These are phyloP conservation scores for Megalurothrips usitatus DNA, from an alignment of 2,888 invertebrate genomes.

Conservation along the genomic window DNA sequence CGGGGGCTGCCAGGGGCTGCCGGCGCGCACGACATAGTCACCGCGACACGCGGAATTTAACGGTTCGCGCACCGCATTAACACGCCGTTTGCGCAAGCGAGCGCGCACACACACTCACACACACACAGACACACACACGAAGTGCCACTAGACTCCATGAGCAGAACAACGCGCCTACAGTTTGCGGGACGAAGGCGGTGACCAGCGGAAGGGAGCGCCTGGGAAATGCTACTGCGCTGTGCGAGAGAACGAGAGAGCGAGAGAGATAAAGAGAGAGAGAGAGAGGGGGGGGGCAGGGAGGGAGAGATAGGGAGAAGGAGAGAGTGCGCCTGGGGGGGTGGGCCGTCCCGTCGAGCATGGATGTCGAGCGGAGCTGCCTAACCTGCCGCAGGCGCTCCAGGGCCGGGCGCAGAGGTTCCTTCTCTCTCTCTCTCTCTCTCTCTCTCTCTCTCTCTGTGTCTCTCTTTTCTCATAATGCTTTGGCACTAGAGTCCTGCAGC, in stretches of 20 bases:
- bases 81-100: not conserved
- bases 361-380: not conserved
- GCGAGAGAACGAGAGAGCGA: not conserved
- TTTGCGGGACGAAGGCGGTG: too few relatives aligned
- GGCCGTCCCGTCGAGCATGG: not conserved
- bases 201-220: too few relatives aligned
- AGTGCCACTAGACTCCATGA: too few relatives aligned
- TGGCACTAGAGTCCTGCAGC: too few relatives aligned
- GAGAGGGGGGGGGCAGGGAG: not conserved
- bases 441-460: too few relatives aligned
- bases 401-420: too few relatives aligned
- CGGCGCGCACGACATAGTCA: not conserved
- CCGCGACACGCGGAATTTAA: constrained; percentile 6
- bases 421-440: too few relatives aligned
- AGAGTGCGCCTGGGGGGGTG: not conserved
- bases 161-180: too few relatives aligned
- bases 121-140: too few relatives aligned
- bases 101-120: too few relatives aligned
- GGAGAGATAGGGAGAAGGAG: not conserved
- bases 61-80: not conserved
- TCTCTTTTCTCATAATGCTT: too few relatives aligned
- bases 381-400: not conserved
- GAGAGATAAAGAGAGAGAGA: not conserved
- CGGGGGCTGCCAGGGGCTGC: not conserved
- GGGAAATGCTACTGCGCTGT: not conserved